These are phyloP conservation scores for Thymallus thymallus DNA, from an alignment of 2,113 vertebrate genomes.

Conservation along the genomic window DNA sequence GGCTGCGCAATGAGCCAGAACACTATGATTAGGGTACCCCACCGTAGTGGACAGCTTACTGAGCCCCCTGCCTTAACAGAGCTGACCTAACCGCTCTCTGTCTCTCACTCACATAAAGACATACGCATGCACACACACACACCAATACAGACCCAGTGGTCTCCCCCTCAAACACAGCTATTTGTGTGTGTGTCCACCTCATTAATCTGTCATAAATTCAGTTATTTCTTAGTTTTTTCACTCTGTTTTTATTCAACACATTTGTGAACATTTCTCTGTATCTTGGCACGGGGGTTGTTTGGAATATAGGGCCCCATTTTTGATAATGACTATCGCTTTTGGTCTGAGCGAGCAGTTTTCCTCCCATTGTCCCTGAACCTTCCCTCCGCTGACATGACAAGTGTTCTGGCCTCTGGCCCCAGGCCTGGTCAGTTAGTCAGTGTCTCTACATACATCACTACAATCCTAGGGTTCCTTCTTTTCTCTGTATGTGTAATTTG, in stretches of 20 bases:
- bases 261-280: background rate
- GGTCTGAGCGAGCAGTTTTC: background rate
- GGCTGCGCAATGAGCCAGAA: constrained; percentile 50
- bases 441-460: no score
- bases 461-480: background rate
- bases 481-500: background rate
- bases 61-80: constrained; percentile 45
- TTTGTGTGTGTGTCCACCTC: no score
- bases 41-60: constrained; percentile 40
- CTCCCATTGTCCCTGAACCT: background rate
- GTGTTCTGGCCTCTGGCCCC: constrained; percentile 41
- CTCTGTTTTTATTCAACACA: constrained; percentile 7
- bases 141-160: background rate
- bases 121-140: background rate
- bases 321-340: background rate
- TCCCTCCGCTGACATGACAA: constrained; percentile 33
- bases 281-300: background rate
- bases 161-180: no score
- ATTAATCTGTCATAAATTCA: no score
- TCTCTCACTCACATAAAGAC: background rate
- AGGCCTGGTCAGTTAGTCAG: no score
- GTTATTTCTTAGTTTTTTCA: background rate
- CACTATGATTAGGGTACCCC: constrained; percentile 38
- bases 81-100: constrained; percentile 18
- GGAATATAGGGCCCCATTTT: background rate